phyloP scores from a whole-genome alignment of 2,888 invertebrate genomes.

The Carabus problematicus region DNA sequence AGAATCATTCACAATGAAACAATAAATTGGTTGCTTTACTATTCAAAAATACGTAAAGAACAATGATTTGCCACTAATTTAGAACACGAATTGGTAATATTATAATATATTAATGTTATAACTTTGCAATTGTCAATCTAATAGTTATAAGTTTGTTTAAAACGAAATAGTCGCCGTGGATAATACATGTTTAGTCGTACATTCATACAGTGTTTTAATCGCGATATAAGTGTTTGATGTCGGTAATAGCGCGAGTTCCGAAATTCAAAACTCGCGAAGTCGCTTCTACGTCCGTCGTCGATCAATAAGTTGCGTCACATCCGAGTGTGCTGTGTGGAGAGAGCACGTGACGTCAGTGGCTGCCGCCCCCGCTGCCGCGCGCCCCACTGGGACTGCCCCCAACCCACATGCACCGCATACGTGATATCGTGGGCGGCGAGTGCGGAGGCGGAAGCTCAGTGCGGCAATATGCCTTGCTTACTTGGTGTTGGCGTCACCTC shows the following conservation, averaged over 20 bases:
- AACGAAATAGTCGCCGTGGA: no score
- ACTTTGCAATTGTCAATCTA: no score
- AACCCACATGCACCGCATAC: conserved; percentile 14
- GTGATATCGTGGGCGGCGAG: conserved; percentile 10
- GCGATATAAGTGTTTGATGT: not conserved
- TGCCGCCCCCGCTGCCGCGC: conserved; percentile 1
- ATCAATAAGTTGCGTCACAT: conserved; percentile 50
- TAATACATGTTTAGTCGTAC: no score
- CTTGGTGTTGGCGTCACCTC: not conserved
- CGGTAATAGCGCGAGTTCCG: conserved; percentile 17
- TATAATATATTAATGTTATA: no score
- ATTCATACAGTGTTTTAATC: no score
- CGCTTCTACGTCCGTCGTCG: conserved; percentile 18
- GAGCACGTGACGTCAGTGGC: conserved; percentile 46
- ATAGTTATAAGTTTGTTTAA: no score
- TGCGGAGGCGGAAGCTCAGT: conserved; percentile 1
- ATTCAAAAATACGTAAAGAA: no score
- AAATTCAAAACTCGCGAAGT: conserved; percentile 19
- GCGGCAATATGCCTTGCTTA: conserved; percentile 3
- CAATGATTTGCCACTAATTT: no score
- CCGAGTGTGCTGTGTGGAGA: conserved; percentile 39
- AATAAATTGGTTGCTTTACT: no score
- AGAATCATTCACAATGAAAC: no score
- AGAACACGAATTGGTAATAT: no score
- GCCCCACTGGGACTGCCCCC: conserved; percentile 12